Base-by-base conservation (phyloP, 2,888 invertebrate species). In the Campoplex nolae region DNA sequence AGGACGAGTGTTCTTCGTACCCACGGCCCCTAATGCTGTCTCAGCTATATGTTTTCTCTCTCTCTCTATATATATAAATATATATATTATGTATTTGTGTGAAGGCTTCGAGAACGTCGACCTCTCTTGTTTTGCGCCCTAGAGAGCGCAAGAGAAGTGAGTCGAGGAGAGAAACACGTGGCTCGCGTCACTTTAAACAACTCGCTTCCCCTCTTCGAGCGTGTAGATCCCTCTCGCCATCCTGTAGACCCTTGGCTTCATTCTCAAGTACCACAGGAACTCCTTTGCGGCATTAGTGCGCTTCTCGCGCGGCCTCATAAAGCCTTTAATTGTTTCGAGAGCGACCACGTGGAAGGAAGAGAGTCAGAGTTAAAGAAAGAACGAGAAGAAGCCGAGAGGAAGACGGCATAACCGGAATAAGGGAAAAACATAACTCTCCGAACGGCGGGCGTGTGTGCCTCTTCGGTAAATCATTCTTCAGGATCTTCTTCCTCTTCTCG, bases 301-400 rank as follows among this genome's bases (percentile, higher is more conserved):
- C 68, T 74, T 86, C 87, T 81, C 83, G 79, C 81, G 87, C 84
- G 85, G 88, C 80, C 90, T 88, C 91, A 89, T 91, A 90, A 92
- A 92, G 89, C 89, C 85, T 90, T 90, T 92, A 92, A 92, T 92
- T 92, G 92, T 92, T 91, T 90, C 87, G 77, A 87, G 82, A 88
- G 91, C 86, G 77, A 83, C 80, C 86, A 80, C 58, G 80, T 86
- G 77, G 80, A 86, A 86, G 74, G 62, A 76, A 83, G 76, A 54
- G 70, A 77, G 62, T 23, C 42, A 45, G 28, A 56, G 42, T 45
- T 45, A 75, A 35, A 56, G 65, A 54, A 54, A 28, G 18, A 65
- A 45, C 13, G 56, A 68, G 73, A 51, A 76, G 70, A 77, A 38
- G 38, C 38, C 70, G 83, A 84, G 86, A 70, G 67, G 48, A 76